Conservation (phyloP, 1,140 invertebrate species). For the Drosophila elegans region DNA sequence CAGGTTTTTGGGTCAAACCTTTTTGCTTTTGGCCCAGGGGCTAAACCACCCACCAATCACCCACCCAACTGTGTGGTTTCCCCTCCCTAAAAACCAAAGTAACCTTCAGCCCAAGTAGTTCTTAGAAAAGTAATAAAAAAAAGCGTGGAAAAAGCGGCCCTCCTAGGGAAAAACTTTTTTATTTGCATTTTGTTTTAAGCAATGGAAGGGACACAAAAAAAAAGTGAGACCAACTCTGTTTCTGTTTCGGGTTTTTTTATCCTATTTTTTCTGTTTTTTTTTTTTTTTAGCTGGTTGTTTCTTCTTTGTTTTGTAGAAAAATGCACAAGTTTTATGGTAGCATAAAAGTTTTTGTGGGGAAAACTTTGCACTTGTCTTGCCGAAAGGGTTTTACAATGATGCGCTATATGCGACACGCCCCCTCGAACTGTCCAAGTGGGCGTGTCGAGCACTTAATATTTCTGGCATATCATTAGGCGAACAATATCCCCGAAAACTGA, state of each 20-base stretch:
- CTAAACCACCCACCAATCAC: slow-evolving; percentile 4
- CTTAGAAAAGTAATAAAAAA: slow-evolving; percentile 49
- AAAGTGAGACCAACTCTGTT: slow-evolving; percentile 68
- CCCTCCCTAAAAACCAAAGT: slow-evolving; percentile 2
- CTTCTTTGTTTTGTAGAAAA: slow-evolving; percentile 78
- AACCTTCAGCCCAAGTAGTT: slow-evolving; percentile 57
- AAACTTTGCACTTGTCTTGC: slow-evolving; percentile 82
- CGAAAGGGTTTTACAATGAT: slow-evolving; percentile 82
- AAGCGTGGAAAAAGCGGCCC: slow-evolving; percentile 37
- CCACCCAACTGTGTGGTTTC: slow-evolving; percentile 3
- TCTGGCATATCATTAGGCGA: slow-evolving; percentile 61
- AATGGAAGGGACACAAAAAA: slow-evolving; percentile 18
- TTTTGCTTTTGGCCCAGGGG: slow-evolving; percentile 1
- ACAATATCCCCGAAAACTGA: slow-evolving; percentile 28
- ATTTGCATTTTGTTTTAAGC: slow-evolving; percentile 81
- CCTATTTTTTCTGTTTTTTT: slow-evolving; percentile 20
- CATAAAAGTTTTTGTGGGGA: slow-evolving; percentile 76
- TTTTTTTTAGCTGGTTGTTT: slow-evolving; percentile 47
- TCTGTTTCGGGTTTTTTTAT: slow-evolving; percentile 46
- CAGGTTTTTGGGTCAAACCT: slow-evolving; percentile 25
- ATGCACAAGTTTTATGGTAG: slow-evolving; percentile 79
- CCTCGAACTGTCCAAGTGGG: slow-evolving; percentile 24
- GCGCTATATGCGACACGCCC: slow-evolving; percentile 45
- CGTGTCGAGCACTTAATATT: slow-evolving; percentile 69
- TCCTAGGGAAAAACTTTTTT: slow-evolving; percentile 61